phyloP scores from a whole-genome alignment of 1,140 invertebrate species.

The Drosophila malerkotliana region DNA sequence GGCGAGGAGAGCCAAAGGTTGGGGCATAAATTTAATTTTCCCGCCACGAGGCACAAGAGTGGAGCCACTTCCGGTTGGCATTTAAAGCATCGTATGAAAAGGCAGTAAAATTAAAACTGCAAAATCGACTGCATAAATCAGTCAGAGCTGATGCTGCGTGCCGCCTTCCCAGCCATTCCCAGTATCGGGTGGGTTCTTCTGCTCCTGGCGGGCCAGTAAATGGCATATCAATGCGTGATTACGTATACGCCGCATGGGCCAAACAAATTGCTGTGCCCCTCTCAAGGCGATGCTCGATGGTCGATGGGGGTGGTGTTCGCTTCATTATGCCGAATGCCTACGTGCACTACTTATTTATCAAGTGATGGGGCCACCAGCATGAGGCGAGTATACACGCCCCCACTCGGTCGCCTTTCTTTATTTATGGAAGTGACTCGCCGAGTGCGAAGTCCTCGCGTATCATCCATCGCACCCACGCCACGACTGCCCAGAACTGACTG shows the following conservation, averaged over 20 bases:
- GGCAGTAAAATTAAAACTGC: constrained; percentile 68
- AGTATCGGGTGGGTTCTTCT: constrained; percentile 28
- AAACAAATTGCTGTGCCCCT: constrained; percentile 47
- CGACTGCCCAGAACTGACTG: constrained; percentile 42
- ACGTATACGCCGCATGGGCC: constrained; percentile 72
- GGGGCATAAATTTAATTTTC: constrained; percentile 63
- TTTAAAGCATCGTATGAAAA: constrained; percentile 48
- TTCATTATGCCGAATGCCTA: constrained; percentile 79
- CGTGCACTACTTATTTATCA: constrained; percentile 80
- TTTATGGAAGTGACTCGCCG: constrained; percentile 58
- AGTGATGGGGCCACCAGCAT: constrained; percentile 67
- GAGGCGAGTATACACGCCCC: background rate
- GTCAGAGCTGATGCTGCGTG: constrained; percentile 21
- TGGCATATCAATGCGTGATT: constrained; percentile 80
- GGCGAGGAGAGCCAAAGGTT: constrained; percentile 6
- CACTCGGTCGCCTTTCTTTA: constrained; percentile 34
- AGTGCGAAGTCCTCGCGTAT: constrained; percentile 50
- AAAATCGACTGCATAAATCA: constrained; percentile 74
- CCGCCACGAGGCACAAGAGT: constrained; percentile 4
- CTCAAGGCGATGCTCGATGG: background rate
- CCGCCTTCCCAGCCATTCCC: background rate
- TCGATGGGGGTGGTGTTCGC: constrained; percentile 24
- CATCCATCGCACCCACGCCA: constrained; percentile 31
- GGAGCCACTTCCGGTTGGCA: constrained; percentile 14
- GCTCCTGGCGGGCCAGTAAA: constrained; percentile 53